Conservation (phyloP, 2,797 vertebrate species). For the Cheirogaleus major region DNA sequence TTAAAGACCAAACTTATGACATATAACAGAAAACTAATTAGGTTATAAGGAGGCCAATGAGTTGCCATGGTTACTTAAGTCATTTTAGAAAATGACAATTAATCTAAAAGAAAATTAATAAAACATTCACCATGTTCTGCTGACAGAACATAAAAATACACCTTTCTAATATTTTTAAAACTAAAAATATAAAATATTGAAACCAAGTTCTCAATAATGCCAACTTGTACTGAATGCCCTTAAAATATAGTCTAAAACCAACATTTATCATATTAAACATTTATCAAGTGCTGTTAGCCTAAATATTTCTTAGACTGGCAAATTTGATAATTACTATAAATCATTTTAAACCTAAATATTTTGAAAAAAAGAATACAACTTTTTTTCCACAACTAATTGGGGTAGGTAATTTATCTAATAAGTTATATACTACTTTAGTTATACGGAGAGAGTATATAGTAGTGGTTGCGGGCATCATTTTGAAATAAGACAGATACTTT, state of each 20-base stretch:
- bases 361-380: background rate
- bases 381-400: background rate
- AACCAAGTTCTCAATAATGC: slow-evolving; percentile 40
- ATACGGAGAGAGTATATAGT: background rate
- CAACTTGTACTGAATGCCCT: background rate
- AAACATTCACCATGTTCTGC: slow-evolving; percentile 18
- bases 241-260: slow-evolving; percentile 24
- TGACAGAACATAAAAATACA: slow-evolving; percentile 54
- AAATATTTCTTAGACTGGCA: background rate
- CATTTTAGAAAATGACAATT: slow-evolving; percentile 59
- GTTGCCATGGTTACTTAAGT: slow-evolving; percentile 35
- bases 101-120: slow-evolving; percentile 38
- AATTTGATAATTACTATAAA: slow-evolving; percentile 20
- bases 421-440: background rate
- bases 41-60: background rate
- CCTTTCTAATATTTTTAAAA: background rate
- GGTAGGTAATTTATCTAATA: background rate
- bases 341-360: slow-evolving; percentile 12
- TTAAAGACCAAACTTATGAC: slow-evolving; percentile 29
- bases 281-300: background rate
- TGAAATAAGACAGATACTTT: background rate
- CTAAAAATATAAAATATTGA: slow-evolving; percentile 17
- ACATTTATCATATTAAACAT: background rate
- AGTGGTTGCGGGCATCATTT: background rate
- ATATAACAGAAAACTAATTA: slow-evolving; percentile 53